Evolutionary conservation across 2,797 vertebrate genomes (phyloP).

Genomic region (Limnodromus scolopaceus): DNA sequence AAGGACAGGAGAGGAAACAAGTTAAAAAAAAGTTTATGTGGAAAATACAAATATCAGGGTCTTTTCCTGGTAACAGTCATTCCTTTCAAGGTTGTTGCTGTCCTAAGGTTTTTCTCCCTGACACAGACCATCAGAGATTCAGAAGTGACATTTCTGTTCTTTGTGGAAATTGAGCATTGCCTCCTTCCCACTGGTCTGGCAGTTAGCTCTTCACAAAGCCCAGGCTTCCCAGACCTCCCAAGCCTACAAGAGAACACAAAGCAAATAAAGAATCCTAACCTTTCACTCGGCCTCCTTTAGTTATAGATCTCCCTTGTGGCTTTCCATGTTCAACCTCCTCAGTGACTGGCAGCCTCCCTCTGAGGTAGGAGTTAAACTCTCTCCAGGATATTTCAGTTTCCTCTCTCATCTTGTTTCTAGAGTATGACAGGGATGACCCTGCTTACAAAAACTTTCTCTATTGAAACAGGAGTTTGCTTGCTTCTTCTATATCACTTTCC

Average conservation of each 20-base stretch:
- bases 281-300: not conserved
- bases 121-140: not conserved
- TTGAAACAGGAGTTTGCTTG: not conserved
- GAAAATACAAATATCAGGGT: not conserved
- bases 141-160: not conserved
- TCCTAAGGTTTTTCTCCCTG: not conserved
- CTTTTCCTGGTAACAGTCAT: not conserved
- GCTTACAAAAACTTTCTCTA: not conserved
- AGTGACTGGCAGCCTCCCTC: not conserved
- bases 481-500: not conserved
- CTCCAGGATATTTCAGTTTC: not conserved
- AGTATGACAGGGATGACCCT: not conserved
- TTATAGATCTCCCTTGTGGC: not conserved
- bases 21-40: not conserved
- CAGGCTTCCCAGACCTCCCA: not conserved
- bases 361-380: not conserved
- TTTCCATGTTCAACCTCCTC: not conserved
- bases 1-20: not conserved
- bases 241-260: not conserved
- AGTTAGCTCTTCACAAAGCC: not conserved
- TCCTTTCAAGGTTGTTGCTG: not conserved
- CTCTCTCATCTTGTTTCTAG: not conserved
- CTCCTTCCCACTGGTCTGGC: not conserved
- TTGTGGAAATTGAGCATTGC: not conserved
- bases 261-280: conserved; percentile 4